phyloP scores from a whole-genome alignment of 2,888 invertebrate genomes.

The Dryococelus australis region DNA sequence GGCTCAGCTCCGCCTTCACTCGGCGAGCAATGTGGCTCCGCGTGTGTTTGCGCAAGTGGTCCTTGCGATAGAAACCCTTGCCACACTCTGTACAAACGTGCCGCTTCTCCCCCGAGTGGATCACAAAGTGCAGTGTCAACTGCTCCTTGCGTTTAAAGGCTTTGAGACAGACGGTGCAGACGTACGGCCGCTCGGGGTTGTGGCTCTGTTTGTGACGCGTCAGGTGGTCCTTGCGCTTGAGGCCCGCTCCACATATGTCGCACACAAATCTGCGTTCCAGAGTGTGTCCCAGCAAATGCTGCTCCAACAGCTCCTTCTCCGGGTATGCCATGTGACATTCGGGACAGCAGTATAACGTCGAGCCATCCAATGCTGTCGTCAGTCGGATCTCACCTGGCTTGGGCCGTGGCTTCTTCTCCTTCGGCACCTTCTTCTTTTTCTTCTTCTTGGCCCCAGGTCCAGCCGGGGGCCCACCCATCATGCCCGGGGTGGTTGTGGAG shows the following conservation, averaged over 20 bases:
- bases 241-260: slow-evolving; percentile 87
- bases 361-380: slow-evolving; percentile 70
- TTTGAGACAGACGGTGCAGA: slow-evolving; percentile 87
- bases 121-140: slow-evolving; percentile 86
- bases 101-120: slow-evolving; percentile 88
- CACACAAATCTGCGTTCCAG: slow-evolving; percentile 86
- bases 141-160: slow-evolving; percentile 91
- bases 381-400: slow-evolving; percentile 85
- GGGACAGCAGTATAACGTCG: slow-evolving; percentile 85
- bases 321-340: slow-evolving; percentile 92
- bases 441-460: slow-evolving; percentile 63
- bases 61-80: slow-evolving; percentile 89
- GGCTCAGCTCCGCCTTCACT: slow-evolving; percentile 84
- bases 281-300: slow-evolving; percentile 86
- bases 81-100: slow-evolving; percentile 89
- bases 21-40: slow-evolving; percentile 84
- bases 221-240: slow-evolving; percentile 86
- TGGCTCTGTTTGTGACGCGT: slow-evolving; percentile 88
- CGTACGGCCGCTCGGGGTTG: slow-evolving; percentile 88
- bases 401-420: slow-evolving; percentile 83
- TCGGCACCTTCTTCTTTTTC: slow-evolving; percentile 78
- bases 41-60: slow-evolving; percentile 85
- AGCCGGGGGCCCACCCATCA: slow-evolving; percentile 54
- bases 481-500: slow-evolving; percentile 56
- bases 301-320: slow-evolving; percentile 82